These are phyloP conservation scores for Neosilurus mollespiculum DNA, from an alignment of 2,797 vertebrate species.

Conservation along the genomic window DNA sequence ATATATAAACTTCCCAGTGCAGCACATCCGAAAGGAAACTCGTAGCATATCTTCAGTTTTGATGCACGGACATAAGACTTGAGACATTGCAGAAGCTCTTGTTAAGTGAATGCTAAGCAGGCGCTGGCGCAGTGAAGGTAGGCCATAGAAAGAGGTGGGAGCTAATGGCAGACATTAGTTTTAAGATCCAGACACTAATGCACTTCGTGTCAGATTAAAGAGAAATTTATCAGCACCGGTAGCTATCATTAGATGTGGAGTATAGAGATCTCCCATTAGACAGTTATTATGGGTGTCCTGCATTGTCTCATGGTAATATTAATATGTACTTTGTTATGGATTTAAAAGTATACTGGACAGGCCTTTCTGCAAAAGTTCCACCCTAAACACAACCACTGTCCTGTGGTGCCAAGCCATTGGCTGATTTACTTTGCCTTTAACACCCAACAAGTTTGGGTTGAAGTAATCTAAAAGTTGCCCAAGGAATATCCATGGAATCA, in stretches of 20 bases:
- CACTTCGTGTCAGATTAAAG: slow-evolving; percentile 55
- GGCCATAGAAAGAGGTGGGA: slow-evolving; percentile 41
- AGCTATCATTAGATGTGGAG: slow-evolving; percentile 52
- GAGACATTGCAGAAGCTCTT: slow-evolving; percentile 37
- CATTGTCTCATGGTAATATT: slow-evolving; percentile 48
- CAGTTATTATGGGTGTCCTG: slow-evolving; percentile 43
- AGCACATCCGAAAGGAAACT: slow-evolving; percentile 21
- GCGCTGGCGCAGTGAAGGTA: slow-evolving; percentile 35
- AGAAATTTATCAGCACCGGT: slow-evolving; percentile 59
- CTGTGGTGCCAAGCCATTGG: slow-evolving; percentile 7
- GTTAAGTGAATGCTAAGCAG: slow-evolving; percentile 52
- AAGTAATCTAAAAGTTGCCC: not conserved
- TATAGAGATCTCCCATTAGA: slow-evolving; percentile 52
- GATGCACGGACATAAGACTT: slow-evolving; percentile 38
- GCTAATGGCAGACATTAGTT: slow-evolving; percentile 56
- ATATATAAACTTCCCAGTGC: not conserved
- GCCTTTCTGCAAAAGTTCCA: not conserved
- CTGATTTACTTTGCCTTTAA: slow-evolving; percentile 9
- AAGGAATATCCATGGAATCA: not conserved
- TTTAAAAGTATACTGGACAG: slow-evolving; percentile 19
- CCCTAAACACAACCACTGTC: not conserved
- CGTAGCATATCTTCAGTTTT: slow-evolving; percentile 19
- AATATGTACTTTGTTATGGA: slow-evolving; percentile 13
- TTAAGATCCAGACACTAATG: slow-evolving; percentile 54
- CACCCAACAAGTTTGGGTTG: not conserved